Evolutionary conservation across 2,888 invertebrate genomes (phyloP).

Genomic region (Himalopsyche japonica): DNA sequence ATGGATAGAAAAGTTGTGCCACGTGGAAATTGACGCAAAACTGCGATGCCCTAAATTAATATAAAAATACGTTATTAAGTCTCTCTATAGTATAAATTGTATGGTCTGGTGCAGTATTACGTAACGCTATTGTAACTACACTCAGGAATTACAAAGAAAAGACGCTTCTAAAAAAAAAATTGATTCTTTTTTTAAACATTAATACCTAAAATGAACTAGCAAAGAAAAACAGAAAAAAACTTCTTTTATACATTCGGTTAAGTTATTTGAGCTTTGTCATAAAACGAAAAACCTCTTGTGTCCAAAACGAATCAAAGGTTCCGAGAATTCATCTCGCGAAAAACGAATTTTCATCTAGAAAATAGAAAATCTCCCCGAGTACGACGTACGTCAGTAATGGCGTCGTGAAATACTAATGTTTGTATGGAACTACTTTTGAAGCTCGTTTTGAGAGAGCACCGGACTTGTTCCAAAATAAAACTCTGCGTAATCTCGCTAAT

Average conservation of each 20-base stretch:
- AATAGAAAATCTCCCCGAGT: not conserved
- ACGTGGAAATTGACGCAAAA: too few species aligned
- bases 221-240: too few species aligned
- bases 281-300: not conserved
- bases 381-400: not conserved
- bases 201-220: too few species aligned
- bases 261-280: not conserved
- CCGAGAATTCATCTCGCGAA: not conserved
- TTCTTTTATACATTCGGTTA: not conserved
- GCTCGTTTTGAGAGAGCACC: not conserved
- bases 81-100: too few species aligned
- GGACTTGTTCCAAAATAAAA: not conserved
- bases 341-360: not conserved
- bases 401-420: not conserved
- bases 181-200: too few species aligned
- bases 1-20: too few species aligned
- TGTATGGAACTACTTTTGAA: not conserved
- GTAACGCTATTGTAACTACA: too few species aligned
- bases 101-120: too few species aligned
- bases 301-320: not conserved
- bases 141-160: too few species aligned
- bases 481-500: not conserved
- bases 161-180: too few species aligned
- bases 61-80: too few species aligned
- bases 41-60: too few species aligned